A percentile compares a stretch with the other conserved stretches of the same genome.
phyloP scores from a whole-genome alignment of 2,113 vertebrate species.

The Rhinichthys klamathensis region DNA sequence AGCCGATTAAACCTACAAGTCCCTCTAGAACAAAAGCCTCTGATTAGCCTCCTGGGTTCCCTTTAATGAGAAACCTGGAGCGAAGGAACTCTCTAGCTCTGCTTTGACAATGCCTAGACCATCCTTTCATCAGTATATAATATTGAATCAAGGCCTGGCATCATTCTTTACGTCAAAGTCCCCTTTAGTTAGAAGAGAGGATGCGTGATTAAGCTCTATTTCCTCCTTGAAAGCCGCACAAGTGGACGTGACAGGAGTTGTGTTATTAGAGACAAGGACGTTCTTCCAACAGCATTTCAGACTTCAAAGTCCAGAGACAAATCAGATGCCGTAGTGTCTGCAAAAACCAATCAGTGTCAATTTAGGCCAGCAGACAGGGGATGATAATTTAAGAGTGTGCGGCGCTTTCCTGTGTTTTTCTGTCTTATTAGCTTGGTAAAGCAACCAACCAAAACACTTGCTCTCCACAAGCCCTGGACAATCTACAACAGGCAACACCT shows the following conservation, averaged over 20 bases:
- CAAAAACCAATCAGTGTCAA: slow-evolving; percentile 28
- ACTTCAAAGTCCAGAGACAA: slow-evolving; percentile 42
- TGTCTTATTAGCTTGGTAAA: neutral
- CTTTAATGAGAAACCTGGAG: slow-evolving; percentile 47
- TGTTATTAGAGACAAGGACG: slow-evolving; percentile 26
- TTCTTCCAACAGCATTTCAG: slow-evolving; percentile 24
- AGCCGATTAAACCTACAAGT: slow-evolving; percentile 50
- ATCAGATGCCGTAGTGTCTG: neutral
- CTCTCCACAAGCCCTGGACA: neutral
- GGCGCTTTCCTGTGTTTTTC: neutral
- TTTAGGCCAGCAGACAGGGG: slow-evolving; percentile 2
- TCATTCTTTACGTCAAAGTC: slow-evolving; percentile 32
- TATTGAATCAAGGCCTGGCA: slow-evolving; percentile 20
- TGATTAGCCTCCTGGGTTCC: slow-evolving; percentile 54
- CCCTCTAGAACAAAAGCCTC: slow-evolving; percentile 51
- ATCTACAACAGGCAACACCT: neutral
- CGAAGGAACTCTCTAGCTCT: slow-evolving; percentile 34
- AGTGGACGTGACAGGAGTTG: slow-evolving; percentile 35
- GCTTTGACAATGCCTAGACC: slow-evolving; percentile 14
- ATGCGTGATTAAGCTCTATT: slow-evolving; percentile 46
- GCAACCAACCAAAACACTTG: neutral
- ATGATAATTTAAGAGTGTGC: neutral
- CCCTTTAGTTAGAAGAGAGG: slow-evolving; percentile 17
- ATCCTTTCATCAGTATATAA: slow-evolving; percentile 42
- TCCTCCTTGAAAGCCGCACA: slow-evolving; percentile 34